Percentiles rank a stretch among this genome's conserved stretches.
Conservation (phyloP, 2,797 vertebrate species). For the Glyptemys insculpta region DNA sequence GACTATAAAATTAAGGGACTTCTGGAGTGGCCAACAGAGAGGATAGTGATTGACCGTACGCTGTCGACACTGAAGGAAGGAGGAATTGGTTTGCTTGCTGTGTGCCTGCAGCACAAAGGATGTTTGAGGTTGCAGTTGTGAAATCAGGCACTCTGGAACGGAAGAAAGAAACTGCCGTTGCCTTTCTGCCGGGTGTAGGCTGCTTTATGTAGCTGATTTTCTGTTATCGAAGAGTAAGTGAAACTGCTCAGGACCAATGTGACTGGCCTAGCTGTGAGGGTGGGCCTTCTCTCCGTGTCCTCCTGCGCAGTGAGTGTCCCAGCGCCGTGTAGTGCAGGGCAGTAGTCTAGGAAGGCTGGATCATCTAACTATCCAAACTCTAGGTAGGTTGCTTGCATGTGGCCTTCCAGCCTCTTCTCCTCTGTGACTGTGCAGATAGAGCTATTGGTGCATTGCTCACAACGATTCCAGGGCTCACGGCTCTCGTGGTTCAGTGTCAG, state of each 20-base stretch:
- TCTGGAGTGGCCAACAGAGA: neutral
- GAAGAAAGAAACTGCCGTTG: neutral
- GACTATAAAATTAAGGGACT: neutral
- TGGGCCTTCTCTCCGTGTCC: neutral
- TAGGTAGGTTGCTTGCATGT: neutral
- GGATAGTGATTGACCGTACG: neutral
- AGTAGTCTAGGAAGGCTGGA: neutral
- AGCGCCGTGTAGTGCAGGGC: neutral
- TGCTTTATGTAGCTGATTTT: neutral
- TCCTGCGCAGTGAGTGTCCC: neutral
- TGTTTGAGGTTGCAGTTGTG: neutral
- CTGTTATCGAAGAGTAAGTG: neutral
- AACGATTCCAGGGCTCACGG: neutral
- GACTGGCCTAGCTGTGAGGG: neutral
- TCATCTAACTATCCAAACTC: neutral
- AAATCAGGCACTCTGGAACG: neutral
- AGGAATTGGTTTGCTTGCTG: neutral
- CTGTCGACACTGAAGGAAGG: neutral
- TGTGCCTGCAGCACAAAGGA: neutral
- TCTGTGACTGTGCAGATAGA: neutral
- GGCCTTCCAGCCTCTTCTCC: neutral
- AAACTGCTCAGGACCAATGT: neutral
- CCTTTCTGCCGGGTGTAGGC: neutral
- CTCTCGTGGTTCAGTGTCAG: neutral
- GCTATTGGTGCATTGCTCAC: neutral